Base-by-base conservation (phyloP, 2,113 vertebrate species). In the Spilogale gracilis region DNA sequence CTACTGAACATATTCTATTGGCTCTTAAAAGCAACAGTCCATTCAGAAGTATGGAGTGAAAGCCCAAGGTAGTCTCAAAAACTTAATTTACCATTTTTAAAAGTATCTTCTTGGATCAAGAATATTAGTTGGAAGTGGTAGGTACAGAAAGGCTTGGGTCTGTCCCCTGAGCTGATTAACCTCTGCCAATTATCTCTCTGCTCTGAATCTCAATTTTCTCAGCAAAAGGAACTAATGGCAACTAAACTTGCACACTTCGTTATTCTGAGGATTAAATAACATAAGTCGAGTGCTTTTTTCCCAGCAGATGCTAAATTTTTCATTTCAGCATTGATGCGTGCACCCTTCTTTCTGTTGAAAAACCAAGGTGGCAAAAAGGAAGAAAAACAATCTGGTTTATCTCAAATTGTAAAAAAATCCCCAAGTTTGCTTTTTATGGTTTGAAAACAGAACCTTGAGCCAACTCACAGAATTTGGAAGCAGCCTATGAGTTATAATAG, bases 391-490 rank as follows among this genome's bases (percentile, higher is more conserved):
- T 17, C 38, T 38, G 43, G 83, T 81, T 76, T 85, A 92, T 76
- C 76, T 81, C 25, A 65, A 54, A 52, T 69, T 80, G 27, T 79
- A 97, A 65, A 91, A 91, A 61, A 65, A 20, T 85, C 69, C 43
- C 61, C 43, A 83, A 60, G n/a, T 92, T 95, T 16, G 38, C 23
- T 87, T 91, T 84, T 89, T 23, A 63, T 54, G 45, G 27, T 56
- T 90, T 97, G 43, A 52, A 67, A 80, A 79, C 74, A 27, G 32
- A 94, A 61, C 0, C 13, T 12, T 18, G 48, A 69, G 90, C 63
- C 87, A 92, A 81, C n/a, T 71, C 50, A 84, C 21, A 71, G n/a
- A 95, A 85, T 94, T 91, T 95, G 91, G 91, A 96, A 94, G 48
- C 76, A 38, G 71, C 52, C 93, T 38, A 17, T 76, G 81, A 94